Conservation (phyloP, 2,888 invertebrate genomes). For the Onthophagus sagittarius region DNA sequence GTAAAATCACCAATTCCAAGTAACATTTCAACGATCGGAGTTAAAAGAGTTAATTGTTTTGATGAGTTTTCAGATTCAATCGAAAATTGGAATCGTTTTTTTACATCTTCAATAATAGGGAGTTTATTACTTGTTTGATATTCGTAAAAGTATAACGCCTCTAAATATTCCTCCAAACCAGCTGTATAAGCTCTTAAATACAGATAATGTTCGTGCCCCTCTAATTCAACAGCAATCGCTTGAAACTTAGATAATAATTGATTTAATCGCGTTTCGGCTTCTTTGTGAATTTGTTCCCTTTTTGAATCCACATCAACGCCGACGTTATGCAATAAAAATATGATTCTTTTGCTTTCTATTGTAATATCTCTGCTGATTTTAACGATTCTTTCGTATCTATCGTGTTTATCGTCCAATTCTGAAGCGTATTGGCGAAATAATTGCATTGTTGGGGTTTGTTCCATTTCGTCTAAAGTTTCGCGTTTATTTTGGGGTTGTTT, state of each 20-base stretch:
- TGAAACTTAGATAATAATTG: slow-evolving; percentile 60
- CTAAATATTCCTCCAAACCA: slow-evolving; percentile 78
- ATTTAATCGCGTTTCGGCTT: slow-evolving; percentile 65
- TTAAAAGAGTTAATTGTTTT: slow-evolving; percentile 33
- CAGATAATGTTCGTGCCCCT: slow-evolving; percentile 66
- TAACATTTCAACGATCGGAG: slow-evolving; percentile 58
- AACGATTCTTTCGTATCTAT: slow-evolving; percentile 77
- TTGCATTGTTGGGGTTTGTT: slow-evolving; percentile 52
- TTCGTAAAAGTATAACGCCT: slow-evolving; percentile 76
- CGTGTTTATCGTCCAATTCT: slow-evolving; percentile 73
- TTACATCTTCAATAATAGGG: slow-evolving; percentile 4
- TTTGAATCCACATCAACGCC: slow-evolving; percentile 55
- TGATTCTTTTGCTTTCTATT: slow-evolving; percentile 86
- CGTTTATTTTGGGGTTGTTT: slow-evolving; percentile 48
- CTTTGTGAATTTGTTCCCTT: slow-evolving; percentile 52
- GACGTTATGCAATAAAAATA: slow-evolving; percentile 78
- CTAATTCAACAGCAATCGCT: slow-evolving; percentile 70
- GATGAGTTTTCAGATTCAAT: slow-evolving; percentile 11
- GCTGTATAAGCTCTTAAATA: slow-evolving; percentile 64
- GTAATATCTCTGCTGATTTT: slow-evolving; percentile 81
- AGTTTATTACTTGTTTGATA: slow-evolving; percentile 56
- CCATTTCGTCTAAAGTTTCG: slow-evolving; percentile 49
- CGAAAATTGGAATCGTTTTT: slow-evolving; percentile 12
- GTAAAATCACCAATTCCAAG: slow-evolving; percentile 83
- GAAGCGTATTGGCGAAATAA: slow-evolving; percentile 62